phyloP scores from a whole-genome alignment of 2,113 vertebrate species.

The Dunckerocampus dactyliophorus region DNA sequence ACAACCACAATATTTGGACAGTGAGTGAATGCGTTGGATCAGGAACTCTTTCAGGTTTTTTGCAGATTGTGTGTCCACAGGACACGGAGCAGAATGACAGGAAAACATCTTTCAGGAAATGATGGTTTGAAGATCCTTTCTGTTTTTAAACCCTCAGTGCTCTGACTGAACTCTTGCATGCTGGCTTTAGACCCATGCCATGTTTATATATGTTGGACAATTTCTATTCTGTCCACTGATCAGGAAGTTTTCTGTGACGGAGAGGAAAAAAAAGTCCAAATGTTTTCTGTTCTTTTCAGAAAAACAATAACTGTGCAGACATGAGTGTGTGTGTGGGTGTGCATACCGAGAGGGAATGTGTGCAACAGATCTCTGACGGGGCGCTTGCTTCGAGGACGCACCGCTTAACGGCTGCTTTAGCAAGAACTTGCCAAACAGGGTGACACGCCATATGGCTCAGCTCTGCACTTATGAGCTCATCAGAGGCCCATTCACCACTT shows the following conservation, averaged over 20 bases:
- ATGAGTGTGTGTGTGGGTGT: background rate
- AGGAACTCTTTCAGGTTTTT: constrained; percentile 7
- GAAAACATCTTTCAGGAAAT: constrained; percentile 6
- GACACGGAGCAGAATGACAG: background rate
- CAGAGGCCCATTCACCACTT: constrained; percentile 22
- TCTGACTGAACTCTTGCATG: constrained; percentile 2
- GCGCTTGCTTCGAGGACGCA: constrained; percentile 2
- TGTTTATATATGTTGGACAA: background rate
- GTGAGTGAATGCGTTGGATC: constrained; percentile 15
- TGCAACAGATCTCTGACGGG: constrained; percentile 5
- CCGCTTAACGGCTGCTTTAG: constrained; percentile 16
- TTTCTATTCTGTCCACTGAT: background rate
- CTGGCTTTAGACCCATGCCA: background rate
- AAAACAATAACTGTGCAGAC: constrained; percentile 1
- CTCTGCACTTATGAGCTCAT: constrained; percentile 49
- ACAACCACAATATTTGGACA: constrained; percentile 14
- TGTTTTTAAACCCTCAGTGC: background rate
- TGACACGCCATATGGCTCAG: constrained; percentile 45
- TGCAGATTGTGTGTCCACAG: constrained; percentile 1
- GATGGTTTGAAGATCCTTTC: constrained; percentile 4
- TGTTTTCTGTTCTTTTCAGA: background rate
- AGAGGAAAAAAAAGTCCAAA: background rate
- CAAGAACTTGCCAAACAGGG: constrained; percentile 18
- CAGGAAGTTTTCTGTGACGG: background rate
- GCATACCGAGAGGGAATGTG: background rate